Evolutionary conservation across 2,113 vertebrate species (phyloP), one percentile per base, ranked within the genome.

Genomic region (Tragelaphus scriptus): DNA sequence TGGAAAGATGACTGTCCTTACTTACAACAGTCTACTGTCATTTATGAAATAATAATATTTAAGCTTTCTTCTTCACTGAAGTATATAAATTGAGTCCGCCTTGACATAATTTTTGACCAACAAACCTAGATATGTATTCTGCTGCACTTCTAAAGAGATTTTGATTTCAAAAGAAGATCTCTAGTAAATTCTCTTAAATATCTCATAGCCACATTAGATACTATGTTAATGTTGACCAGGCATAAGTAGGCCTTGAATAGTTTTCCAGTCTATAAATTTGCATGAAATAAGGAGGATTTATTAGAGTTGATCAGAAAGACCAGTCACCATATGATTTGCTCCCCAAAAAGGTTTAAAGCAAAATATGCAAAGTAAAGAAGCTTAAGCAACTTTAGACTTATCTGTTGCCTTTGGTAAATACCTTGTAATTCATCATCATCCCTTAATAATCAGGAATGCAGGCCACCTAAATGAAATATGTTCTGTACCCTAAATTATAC

Each of bases 101-200:
- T 71, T 71, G 58, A 36, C 68, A 23, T 53, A 87, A 90, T 89
- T 93, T 95, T 85, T 95, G 44, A 71, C 28, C 49, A 87, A 47
- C 40, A 90, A 82, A 55, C 25, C 28, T 25, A 23, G 15, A 96
- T 21, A 17, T 28, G 32, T 13, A 84, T 88, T 81, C 98, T 98
- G 98, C 98, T 98, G 98, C 98, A 98, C 98, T 98, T 98, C 97
- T 98, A 98, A 97, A 95, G 85, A 97, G 71, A 93, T 88, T 96
- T 40, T 91, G 84, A 94, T 97, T 98, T 97, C 55, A 94, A 49
- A 97, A 47, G n/a, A 94, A 88, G 30, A 53, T 68, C 71, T 82
- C 75, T 97, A 97, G 93, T 95, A 95, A 92, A 97, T 93, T 87
- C 95, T 95, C 94, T 95, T 96, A 88, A 86, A 23, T 95, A 30